Percentiles rank a stretch among this genome's conserved stretches.
phyloP scores from a whole-genome alignment of 1,140 invertebrate species.

The Drosophila repletoides region DNA sequence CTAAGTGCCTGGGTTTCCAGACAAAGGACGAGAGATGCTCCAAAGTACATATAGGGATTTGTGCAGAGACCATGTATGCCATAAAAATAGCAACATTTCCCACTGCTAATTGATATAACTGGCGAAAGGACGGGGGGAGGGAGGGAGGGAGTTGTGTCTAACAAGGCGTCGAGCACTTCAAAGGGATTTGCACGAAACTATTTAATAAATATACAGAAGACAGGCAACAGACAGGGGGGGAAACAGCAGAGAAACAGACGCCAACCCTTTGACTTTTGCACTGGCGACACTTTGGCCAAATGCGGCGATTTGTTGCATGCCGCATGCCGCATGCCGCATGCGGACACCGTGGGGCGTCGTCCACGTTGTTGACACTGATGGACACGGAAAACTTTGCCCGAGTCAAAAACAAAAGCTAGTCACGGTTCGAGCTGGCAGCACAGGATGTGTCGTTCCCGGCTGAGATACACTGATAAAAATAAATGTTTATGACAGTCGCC shows the following conservation, averaged over 20 bases:
- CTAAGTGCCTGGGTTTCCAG: too few species aligned
- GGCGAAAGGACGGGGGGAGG: background rate
- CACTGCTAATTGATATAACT: constrained; percentile 44
- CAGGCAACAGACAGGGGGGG: background rate
- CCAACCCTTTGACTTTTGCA: constrained; percentile 50
- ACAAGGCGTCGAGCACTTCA: constrained; percentile 28
- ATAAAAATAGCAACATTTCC: constrained; percentile 21
- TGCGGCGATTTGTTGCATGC: constrained; percentile 46
- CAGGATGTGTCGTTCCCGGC: too few species aligned
- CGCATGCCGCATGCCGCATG: constrained; percentile 16
- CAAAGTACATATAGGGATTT: constrained; percentile 36
- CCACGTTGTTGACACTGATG: constrained; percentile 42
- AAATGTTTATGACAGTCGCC: too few species aligned
- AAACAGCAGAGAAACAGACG: background rate
- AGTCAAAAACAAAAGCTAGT: constrained; percentile 18
- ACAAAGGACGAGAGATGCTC: constrained; percentile 1
- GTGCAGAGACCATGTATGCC: constrained; percentile 22
- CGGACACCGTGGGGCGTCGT: constrained; percentile 40
- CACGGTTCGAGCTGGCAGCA: background rate
- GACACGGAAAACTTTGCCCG: constrained; percentile 43
- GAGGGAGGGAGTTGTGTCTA: background rate
- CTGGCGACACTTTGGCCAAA: constrained; percentile 31
- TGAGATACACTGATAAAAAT: too few species aligned
- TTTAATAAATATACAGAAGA: constrained; percentile 49
- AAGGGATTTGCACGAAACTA: constrained; percentile 47